phyloP scores from a whole-genome alignment of 2,113 vertebrate species.

The Orthonyx spaldingii region DNA sequence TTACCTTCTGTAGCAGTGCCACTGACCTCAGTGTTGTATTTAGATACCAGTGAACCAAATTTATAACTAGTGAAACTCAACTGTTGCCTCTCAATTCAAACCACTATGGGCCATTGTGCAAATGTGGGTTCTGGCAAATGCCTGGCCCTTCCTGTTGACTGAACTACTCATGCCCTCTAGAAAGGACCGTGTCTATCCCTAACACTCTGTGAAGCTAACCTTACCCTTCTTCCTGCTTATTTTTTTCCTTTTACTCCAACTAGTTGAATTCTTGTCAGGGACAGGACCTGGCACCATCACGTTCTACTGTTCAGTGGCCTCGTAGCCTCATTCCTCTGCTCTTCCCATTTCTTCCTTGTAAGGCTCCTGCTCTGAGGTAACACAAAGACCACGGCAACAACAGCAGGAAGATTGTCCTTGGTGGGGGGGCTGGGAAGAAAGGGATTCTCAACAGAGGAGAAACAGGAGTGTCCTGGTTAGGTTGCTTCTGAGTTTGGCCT shows the following conservation, averaged over 20 bases:
- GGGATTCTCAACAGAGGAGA: accelerated
- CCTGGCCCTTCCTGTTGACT: not conserved
- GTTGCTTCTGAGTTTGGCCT: not conserved
- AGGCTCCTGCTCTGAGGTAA: not conserved
- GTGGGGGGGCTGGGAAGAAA: not conserved
- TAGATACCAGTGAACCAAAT: not conserved
- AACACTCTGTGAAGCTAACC: not conserved
- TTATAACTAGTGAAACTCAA: not conserved
- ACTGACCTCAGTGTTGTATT: not conserved
- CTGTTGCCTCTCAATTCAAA: not conserved
- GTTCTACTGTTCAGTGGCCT: not conserved
- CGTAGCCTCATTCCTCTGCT: not conserved
- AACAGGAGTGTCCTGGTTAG: not conserved
- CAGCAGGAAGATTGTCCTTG: not conserved
- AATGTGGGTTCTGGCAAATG: not conserved
- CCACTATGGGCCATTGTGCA: not conserved
- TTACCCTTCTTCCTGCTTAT: not conserved
- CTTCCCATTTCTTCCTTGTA: not conserved
- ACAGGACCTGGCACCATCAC: not conserved
- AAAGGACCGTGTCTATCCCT: not conserved
- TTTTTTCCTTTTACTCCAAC: not conserved
- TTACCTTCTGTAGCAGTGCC: not conserved
- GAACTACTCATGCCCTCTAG: not conserved
- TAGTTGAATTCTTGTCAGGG: not conserved
- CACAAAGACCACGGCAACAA: not conserved